Evolutionary conservation across 2,888 invertebrate species (phyloP).

Genomic region (Antheraea assamensis): DNA sequence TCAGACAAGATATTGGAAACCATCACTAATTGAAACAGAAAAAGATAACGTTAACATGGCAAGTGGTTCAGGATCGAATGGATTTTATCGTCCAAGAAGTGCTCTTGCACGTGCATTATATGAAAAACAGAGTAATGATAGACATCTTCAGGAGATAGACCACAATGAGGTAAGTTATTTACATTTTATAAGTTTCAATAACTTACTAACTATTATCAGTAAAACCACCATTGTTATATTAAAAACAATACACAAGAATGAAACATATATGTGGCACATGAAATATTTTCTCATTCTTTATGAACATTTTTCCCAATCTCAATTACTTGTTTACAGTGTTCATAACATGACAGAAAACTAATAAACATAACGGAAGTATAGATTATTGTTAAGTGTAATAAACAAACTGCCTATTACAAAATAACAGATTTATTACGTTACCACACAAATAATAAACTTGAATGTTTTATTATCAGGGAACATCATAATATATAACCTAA

Average conservation of each 20-base stretch:
- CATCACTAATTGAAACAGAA: constrained; percentile 32
- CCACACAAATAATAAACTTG: neutral
- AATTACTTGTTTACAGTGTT: neutral
- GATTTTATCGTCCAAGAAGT: constrained; percentile 85
- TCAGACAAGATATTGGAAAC: constrained; percentile 34
- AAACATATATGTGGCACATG: neutral
- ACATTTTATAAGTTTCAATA: neutral
- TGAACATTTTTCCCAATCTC: neutral
- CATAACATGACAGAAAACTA: neutral
- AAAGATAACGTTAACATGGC: constrained; percentile 52
- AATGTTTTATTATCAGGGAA: neutral
- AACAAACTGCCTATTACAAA: neutral
- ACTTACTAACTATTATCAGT: neutral
- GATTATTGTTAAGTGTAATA: neutral
- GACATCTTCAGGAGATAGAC: constrained; percentile 85
- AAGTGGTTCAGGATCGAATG: constrained; percentile 58
- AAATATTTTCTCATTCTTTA: too few relatives aligned
- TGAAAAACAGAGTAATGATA: constrained; percentile 87
- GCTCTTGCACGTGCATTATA: constrained; percentile 87
- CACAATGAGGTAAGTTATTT: constrained; percentile 84
- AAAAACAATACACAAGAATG: neutral
- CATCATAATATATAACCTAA: neutral
- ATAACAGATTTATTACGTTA: neutral
- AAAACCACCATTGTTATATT: neutral
- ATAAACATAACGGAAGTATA: neutral